A percentile compares a stretch with the other conserved stretches of the same genome.
Evolutionary conservation across 2,797 vertebrate species (phyloP).

Genomic region (Nyctalus aviator): DNA sequence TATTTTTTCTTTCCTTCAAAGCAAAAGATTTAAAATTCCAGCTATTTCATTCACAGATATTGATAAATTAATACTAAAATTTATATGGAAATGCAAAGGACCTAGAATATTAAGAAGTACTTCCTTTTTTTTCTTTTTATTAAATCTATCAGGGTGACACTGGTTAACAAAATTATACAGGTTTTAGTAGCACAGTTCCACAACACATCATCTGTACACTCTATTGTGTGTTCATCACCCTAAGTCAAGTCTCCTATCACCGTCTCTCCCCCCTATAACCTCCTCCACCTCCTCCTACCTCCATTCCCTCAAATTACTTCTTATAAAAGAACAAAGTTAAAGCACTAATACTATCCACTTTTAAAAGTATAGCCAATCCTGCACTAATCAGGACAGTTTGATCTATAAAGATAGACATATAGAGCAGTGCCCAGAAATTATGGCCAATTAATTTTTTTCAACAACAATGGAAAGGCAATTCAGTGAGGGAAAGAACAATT

Average conservation of each 20-base stretch:
- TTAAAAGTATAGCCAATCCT: conserved; percentile 16
- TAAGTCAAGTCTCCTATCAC: not conserved
- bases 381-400: not conserved
- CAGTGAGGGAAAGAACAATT: not conserved
- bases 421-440: conserved; percentile 22
- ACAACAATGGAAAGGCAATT: conserved; percentile 1
- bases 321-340: conserved; percentile 26
- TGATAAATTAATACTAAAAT: conserved; percentile 5
- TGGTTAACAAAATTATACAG: not conserved
- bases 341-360: not conserved
- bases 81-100: conserved; percentile 2
- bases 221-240: not conserved
- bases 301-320: not conserved
- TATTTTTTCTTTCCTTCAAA: conserved; percentile 21
- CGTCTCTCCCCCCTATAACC: not conserved
- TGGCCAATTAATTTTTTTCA: not conserved
- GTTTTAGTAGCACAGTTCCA: not conserved
- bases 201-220: not conserved
- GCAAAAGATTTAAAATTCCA: not conserved
- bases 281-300: not conserved
- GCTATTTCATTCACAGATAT: not conserved
- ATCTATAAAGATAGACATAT: not conserved
- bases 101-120: not conserved
- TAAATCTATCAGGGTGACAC: not conserved
- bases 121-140: conserved; percentile 21